Evolutionary conservation across 2,888 invertebrate species (phyloP).

Genomic region (Petrophora chlorosata): DNA sequence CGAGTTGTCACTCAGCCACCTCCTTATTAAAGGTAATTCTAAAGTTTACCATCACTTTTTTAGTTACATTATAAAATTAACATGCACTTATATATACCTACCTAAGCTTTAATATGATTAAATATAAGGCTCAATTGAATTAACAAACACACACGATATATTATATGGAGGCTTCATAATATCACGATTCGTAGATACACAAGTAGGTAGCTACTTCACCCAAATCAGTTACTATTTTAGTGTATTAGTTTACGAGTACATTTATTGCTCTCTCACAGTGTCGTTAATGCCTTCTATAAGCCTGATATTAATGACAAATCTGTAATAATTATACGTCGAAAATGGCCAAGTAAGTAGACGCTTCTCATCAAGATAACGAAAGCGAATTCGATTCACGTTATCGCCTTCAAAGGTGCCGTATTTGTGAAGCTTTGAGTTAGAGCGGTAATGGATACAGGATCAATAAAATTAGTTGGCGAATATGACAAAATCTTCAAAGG

Average conservation of each 20-base stretch:
- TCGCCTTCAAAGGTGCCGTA: constrained; percentile 23
- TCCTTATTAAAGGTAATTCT: no score
- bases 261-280: constrained; percentile 41
- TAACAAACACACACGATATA: no score
- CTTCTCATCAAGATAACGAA: constrained; percentile 11
- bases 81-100: no score
- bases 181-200: no score
- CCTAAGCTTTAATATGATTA: no score
- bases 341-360: constrained; percentile 10
- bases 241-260: constrained; percentile 27
- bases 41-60: no score
- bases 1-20: no score
- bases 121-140: no score
- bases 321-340: constrained; percentile 36
- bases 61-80: no score
- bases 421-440: constrained; percentile 31
- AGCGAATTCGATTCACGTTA: constrained; percentile 15
- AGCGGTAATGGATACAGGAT: constrained; percentile 30
- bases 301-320: constrained; percentile 53
- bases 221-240: constrained; percentile 32
- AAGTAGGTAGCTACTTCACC: background rate
- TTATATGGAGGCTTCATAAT: no score
- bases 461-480: constrained; percentile 32
- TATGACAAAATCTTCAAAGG: constrained; percentile 34
- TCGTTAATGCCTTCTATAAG: constrained; percentile 50